phyloP scores from a whole-genome alignment of 2,113 vertebrate genomes.

The Colinus virginianus region DNA sequence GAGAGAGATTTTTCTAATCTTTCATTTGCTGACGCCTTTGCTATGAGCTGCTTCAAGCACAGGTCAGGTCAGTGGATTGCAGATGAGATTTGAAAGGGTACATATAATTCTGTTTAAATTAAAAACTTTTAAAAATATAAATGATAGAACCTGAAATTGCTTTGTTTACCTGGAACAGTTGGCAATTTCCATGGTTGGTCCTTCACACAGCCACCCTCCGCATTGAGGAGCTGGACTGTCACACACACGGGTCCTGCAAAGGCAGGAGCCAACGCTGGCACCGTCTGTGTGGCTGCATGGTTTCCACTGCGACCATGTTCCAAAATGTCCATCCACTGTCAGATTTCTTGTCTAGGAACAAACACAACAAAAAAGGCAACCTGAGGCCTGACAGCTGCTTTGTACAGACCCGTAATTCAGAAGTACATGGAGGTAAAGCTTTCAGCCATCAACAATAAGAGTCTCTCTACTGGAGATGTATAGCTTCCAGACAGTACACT shows the following conservation, averaged over 20 bases:
- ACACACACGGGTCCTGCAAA: conserved; percentile 90
- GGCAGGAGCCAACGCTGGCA: conserved; percentile 83
- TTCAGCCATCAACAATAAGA: not conserved
- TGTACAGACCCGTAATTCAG: not conserved
- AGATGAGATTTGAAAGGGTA: not conserved
- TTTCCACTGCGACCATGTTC: conserved; percentile 89
- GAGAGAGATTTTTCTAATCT: not conserved
- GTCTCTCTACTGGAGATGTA: not conserved
- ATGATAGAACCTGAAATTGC: not conserved
- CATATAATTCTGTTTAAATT: not conserved
- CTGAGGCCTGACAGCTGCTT: not conserved
- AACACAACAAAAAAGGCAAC: not conserved
- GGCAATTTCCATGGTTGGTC: conserved; percentile 90
- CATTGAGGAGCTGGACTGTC: conserved; percentile 91
- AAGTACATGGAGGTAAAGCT: not conserved
- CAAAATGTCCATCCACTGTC: conserved; percentile 91
- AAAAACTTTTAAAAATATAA: not conserved
- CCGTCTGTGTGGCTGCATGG: conserved; percentile 88
- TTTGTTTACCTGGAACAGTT: conserved; percentile 93
- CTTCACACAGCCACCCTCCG: conserved; percentile 90
- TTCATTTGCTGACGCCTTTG: not conserved
- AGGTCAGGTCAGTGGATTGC: not conserved
- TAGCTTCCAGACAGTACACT: not conserved
- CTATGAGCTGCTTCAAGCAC: not conserved
- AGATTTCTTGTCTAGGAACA: conserved; percentile 88